Evolutionary conservation across 1,140 invertebrate genomes (phyloP), one percentile per base, ranked within the genome.

Genomic region (Potamilus streckersoni): DNA sequence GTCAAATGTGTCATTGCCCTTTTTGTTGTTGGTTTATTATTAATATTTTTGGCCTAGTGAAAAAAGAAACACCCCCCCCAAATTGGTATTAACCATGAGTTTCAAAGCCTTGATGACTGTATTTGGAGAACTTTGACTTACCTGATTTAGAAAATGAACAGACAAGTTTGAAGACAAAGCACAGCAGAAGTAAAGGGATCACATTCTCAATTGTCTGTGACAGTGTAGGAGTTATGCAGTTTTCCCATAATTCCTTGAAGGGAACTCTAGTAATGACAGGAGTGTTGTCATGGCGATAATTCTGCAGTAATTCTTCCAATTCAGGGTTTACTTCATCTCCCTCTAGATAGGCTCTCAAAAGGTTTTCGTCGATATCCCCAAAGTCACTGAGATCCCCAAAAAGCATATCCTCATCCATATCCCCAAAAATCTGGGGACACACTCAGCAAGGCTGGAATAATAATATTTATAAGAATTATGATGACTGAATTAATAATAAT

Each of bases 141-240:
- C 75, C 75, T 72, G 75, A 68, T 69, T 77, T 77, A 5, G 75
- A 77, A 60, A 77, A 77, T 3, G 75, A 77, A 58, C 75, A 77
- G 64, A 77, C 67, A 31, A 77, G 66, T 67, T 77, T 77, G 23
- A 77, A 77, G 17, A 77, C 75, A 73, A 77, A 77, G 55, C 70
- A 77, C 15, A 77, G 69, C 56, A 77, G 65, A 55, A 77, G 64
- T 14, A 77, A 49, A 3, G 75, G 75, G 20, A 77, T 23, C 23
- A 77, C 57, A 72, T 77, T 77, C 63, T 77, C 75, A 13, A 77
- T 27, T 13, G 75, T 77, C 69, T 77, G 75, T n/a, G 58, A 72
- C 64, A 77, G 69, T 19, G 69, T 77, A 15, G 75, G 75, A n/a
- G 75, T 72, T n/a, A 77, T 49, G 63, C 75, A 77, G 64, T 77